Evolutionary conservation across 2,888 invertebrate genomes (phyloP).

Genomic region (Cosmorhoe ocellata): DNA sequence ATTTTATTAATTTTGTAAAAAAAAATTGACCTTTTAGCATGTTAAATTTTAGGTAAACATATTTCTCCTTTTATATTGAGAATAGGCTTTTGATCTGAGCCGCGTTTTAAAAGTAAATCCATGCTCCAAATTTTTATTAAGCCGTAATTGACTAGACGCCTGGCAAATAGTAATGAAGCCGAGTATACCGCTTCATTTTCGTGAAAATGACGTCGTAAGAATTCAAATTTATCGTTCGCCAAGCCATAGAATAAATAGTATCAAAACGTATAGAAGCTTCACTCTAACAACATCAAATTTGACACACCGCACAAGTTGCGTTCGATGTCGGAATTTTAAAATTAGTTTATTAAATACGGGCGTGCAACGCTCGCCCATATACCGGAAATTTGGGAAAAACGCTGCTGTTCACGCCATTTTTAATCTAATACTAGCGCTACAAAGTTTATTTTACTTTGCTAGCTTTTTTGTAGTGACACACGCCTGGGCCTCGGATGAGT

Average conservation of each 20-base stretch:
- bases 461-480: background rate
- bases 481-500: conserved; percentile 51
- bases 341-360: background rate
- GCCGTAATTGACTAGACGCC: conserved; percentile 49
- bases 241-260: conserved; percentile 4
- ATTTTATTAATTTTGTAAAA: no score
- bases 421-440: background rate
- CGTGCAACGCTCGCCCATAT: background rate
- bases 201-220: conserved; percentile 52
- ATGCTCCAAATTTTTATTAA: conserved; percentile 48
- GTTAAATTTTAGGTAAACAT: no score
- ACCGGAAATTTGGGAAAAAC: no score
- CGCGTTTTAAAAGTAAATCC: conserved; percentile 40
- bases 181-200: conserved; percentile 44
- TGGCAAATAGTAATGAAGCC: conserved; percentile 39
- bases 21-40: no score
- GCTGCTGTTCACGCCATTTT: background rate
- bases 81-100: conserved; percentile 30
- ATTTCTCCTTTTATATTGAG: no score
- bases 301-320: no score
- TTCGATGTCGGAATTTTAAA: no score
- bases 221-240: conserved; percentile 63
- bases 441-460: background rate
- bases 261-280: background rate
- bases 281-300: background rate